These are phyloP conservation scores for Ochotona princeps DNA, from an alignment of 2,113 vertebrate genomes.

Conservation along the genomic window DNA sequence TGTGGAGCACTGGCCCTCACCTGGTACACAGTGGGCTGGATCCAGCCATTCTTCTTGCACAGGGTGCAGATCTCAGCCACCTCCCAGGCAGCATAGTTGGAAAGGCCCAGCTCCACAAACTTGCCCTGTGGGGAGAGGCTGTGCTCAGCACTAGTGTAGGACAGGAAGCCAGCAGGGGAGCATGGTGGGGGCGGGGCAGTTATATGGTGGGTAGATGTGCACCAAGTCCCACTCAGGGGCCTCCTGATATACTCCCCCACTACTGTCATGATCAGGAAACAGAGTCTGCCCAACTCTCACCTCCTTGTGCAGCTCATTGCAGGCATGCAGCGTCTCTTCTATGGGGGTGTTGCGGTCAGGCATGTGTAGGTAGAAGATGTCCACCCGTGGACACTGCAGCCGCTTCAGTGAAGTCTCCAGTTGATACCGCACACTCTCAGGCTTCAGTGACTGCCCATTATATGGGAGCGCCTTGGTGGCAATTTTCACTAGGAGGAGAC, in stretches of 20 bases:
- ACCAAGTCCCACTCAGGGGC: too few species aligned
- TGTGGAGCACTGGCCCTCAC: constrained; percentile 82
- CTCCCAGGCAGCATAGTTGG: constrained; percentile 94
- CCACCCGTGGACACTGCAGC: constrained; percentile 85
- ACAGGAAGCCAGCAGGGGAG: not conserved
- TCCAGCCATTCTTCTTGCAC: constrained; percentile 93
- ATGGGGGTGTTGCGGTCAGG: constrained; percentile 93
- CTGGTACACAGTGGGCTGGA: constrained; percentile 95
- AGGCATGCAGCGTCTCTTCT: constrained; percentile 92
- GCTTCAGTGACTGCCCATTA: constrained; percentile 90
- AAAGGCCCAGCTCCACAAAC: constrained; percentile 94
- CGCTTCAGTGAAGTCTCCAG: constrained; percentile 91
- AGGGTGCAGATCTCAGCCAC: constrained; percentile 93
- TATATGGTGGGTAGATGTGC: too few species aligned
- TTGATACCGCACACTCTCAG: constrained; percentile 90
- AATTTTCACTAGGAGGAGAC: constrained; percentile 86
- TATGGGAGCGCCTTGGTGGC: constrained; percentile 95
- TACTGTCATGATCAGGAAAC: not conserved
- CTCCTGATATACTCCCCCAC: not conserved
- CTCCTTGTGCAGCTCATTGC: constrained; percentile 93
- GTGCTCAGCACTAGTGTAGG: not conserved
- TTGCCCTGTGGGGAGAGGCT: constrained; percentile 88
- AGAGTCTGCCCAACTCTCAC: constrained; percentile 75
- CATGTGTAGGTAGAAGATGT: constrained; percentile 95
- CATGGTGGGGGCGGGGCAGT: too few species aligned